Evolutionary conservation across 2,113 vertebrate species (phyloP), one percentile per base, ranked within the genome.

Genomic region (Casuarius casuarius): DNA sequence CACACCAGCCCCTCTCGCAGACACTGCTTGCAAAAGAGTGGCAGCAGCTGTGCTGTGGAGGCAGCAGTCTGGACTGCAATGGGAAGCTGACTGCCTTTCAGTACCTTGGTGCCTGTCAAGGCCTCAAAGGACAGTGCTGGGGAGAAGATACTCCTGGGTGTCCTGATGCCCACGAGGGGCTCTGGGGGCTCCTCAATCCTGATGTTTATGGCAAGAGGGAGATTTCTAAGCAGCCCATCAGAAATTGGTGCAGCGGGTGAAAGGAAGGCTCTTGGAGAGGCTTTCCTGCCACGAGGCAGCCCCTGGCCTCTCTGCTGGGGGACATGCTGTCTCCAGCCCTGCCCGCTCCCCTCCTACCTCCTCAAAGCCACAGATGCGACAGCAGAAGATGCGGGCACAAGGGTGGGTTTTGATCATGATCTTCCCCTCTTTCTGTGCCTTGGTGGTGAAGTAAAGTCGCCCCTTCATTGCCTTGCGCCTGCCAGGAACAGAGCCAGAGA

Each of bases 381-480:
- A 99, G 97, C 99, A 99, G 97, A 99, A 99, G 78, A 99, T 98
- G 74, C 98, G 99, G 80, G 99, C 98, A 1, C 99, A 99, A 1
- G 99, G 99, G 81, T 99, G 99, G 10, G 97, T 98, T 98, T 98
- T 99, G 96, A 99, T 99, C 98, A 99, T 99, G 96, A 99, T 98
- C 96, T 98, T 99, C 42, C 99, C 99, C 3, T 98, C 98, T 83
- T 99, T 99, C 97, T 99, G 99, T 4, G 99, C 97, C 95, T 99
- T 99, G 75, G 99, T 98, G 13, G 99, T 98, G 77, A 99, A 99
- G 95, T 99, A 99, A 94, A 99, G 97, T 46, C 99, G 96, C 18
- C 99, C 99, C 84, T 99, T 99, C 99, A 99, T 99, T 3, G 99
- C 99, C 58, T 99, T 99, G 83, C 99, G 99, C 87, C 99, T 99